Base-by-base conservation (phyloP, 2,888 invertebrate species). In the Nudaria mundana region DNA sequence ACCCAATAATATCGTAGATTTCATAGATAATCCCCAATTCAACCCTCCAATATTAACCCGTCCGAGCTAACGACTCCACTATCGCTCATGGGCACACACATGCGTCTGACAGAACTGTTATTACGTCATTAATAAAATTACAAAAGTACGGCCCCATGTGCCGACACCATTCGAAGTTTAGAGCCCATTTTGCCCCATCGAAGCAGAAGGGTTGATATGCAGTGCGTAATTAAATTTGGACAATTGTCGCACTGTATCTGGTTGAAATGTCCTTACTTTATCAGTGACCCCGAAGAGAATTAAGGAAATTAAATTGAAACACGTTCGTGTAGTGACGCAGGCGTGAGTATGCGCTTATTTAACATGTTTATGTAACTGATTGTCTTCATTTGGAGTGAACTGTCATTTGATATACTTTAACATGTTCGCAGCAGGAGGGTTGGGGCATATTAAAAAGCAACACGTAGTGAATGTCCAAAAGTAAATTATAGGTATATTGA, bases 91-190 rank as follows among this genome's bases (percentile, higher is more conserved):
- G 76, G 73, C 80, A 76, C 80, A 81, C 85, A 84, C 86, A 86
- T 88, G 88, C 82, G 78, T 66, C 70, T 88, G 88, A 87, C 88
- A 87, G 80, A 76, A 79, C 83, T 80, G 88, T 88, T 88, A 88
- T 88, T 88, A 87, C 86, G 75, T 88, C 88, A 88, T 88, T 88
- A 88, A 88, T 88, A 88, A 88, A 87, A 88, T 88, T 88, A 87
- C 87, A 88, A 88, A 87, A 88, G 80, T 86, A 72, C 58, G 67
- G 63, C 76, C 79, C 82, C 85, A 84, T 85, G 82, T 84, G 85
- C 70, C 58, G 63, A 57, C 69, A 58, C 12, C 20, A 62, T 69
- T 66, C 68, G 52, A 71, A 81, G 67, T 83, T 83, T 81, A 80
- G 72, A 75, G 69, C 67, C 76, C 73, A 69, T 76, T 80, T 48